Conservation (phyloP, 1,140 invertebrate genomes). For the Ylistrum balloti region DNA sequence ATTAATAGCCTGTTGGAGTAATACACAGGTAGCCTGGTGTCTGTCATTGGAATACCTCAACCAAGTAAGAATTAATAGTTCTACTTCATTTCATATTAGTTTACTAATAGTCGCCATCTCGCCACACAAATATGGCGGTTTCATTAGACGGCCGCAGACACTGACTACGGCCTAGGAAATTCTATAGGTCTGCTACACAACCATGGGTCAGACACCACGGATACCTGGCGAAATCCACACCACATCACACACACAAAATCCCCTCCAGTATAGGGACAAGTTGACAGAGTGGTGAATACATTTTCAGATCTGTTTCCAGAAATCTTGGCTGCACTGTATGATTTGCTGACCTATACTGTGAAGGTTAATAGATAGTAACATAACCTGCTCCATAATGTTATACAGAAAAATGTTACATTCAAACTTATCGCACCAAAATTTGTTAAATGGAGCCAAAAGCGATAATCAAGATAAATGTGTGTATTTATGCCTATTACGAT, state of each 20-base stretch:
- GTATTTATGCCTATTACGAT: slow-evolving; percentile 21
- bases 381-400: not conserved
- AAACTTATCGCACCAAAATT: slow-evolving; percentile 8
- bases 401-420: not conserved
- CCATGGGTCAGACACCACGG: not conserved
- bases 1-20: not conserved
- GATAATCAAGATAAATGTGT: slow-evolving; percentile 25
- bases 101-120: slow-evolving; percentile 36
- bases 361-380: slow-evolving; percentile 29
- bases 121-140: not conserved
- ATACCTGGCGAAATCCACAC: slow-evolving; percentile 14
- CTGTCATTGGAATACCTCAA: not conserved
- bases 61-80: slow-evolving; percentile 10
- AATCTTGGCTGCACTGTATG: slow-evolving; percentile 32
- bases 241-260: slow-evolving; percentile 27
- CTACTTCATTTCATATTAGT: not conserved
- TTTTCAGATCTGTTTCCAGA: slow-evolving; percentile 22
- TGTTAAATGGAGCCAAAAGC: slow-evolving; percentile 33
- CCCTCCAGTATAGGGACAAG: not conserved
- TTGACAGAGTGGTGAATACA: not conserved
- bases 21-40: not conserved
- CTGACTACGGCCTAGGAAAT: not conserved
- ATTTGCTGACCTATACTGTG: not conserved
- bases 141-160: not conserved
- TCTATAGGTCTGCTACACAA: not conserved